Conservation (phyloP, 2,888 invertebrate genomes). For the Eumacrocentrus americanus region DNA sequence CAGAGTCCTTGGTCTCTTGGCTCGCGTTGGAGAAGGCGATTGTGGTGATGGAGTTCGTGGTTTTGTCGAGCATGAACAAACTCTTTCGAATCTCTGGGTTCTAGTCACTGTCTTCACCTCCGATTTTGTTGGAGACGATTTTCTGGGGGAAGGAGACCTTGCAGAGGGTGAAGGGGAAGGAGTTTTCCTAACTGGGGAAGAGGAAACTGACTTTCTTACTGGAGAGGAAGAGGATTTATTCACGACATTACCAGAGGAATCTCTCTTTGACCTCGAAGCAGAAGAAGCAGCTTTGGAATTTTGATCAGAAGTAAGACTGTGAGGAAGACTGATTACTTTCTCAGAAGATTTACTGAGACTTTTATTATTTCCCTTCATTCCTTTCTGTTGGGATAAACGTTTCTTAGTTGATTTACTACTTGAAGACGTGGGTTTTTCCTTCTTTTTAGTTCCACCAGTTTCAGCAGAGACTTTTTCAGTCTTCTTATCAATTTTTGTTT, state of each 20-base stretch:
- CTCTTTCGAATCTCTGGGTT: neutral
- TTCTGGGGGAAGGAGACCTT: neutral
- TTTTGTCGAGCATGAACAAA: slow-evolving; percentile 16
- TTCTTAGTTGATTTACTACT: slow-evolving; percentile 2
- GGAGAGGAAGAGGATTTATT: slow-evolving; percentile 20
- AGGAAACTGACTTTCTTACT: slow-evolving; percentile 24
- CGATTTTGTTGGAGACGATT: neutral
- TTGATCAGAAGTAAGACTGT: no score
- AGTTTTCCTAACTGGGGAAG: neutral
- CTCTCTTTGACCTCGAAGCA: slow-evolving; percentile 26
- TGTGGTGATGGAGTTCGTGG: slow-evolving; percentile 17
- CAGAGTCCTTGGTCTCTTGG: slow-evolving; percentile 35
- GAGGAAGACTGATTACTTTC: slow-evolving; percentile 26
- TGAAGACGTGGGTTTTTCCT: slow-evolving; percentile 6
- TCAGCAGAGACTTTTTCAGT: slow-evolving; percentile 16
- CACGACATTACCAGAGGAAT: slow-evolving; percentile 32
- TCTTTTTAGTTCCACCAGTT: slow-evolving; percentile 4
- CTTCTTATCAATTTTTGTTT: slow-evolving; percentile 27
- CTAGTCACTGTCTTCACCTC: neutral
- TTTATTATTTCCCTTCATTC: neutral
- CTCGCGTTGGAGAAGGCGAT: slow-evolving; percentile 40
- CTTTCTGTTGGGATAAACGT: neutral
- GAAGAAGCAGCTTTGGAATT: slow-evolving; percentile 24
- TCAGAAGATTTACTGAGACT: neutral
- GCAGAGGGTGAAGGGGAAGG: neutral